Conservation (phyloP, 2,797 vertebrate genomes). For the Sebastes kiyomatsui region DNA sequence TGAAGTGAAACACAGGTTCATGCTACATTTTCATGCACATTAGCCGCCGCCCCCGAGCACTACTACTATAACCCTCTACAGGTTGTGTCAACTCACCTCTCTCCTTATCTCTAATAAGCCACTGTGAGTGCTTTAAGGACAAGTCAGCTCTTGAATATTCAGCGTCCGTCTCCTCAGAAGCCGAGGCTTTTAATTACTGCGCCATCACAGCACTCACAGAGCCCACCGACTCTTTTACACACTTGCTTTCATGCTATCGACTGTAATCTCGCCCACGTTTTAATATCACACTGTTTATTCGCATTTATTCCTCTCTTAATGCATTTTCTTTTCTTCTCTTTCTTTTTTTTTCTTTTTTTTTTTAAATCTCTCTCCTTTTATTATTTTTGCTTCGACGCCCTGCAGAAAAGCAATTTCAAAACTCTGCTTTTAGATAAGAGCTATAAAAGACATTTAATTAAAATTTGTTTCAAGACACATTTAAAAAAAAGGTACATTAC, state of each 20-base stretch:
- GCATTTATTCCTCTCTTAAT: background rate
- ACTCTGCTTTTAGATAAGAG: constrained; percentile 7
- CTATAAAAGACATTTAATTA: background rate
- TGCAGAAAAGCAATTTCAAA: background rate
- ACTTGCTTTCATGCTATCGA: constrained; percentile 13
- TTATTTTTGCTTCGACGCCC: background rate
- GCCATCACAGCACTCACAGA: constrained; percentile 7
- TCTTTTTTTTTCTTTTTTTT: too few relatives aligned
- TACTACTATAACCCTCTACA: background rate
- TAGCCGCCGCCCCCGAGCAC: background rate
- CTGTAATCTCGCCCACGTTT: background rate
- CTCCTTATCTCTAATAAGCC: constrained; percentile 1
- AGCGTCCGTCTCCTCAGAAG: background rate
- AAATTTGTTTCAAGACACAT: constrained; percentile 1
- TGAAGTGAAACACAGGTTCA: constrained; percentile 20
- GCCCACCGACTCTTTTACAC: background rate
- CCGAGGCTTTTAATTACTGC: constrained; percentile 17
- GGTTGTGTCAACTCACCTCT: background rate
- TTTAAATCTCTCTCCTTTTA: background rate
- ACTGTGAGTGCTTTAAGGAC: constrained; percentile 1
- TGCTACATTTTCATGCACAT: constrained; percentile 30
- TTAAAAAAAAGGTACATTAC: background rate
- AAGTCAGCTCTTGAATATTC: constrained; percentile 26
- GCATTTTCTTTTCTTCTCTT: background rate
- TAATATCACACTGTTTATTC: background rate